Conservation (phyloP, 2,888 invertebrate genomes). For the Nineta flava region DNA sequence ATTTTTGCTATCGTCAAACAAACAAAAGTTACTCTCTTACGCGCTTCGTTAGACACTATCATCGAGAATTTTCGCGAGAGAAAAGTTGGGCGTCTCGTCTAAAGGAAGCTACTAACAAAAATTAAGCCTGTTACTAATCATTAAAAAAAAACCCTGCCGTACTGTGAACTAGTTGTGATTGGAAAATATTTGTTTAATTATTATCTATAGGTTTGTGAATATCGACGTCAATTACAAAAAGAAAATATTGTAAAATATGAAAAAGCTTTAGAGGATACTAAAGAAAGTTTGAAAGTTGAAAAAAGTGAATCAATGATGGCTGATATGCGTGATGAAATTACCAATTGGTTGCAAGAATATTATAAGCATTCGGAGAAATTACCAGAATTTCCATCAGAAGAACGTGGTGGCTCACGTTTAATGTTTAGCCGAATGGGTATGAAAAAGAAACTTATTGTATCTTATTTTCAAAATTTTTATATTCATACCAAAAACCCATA, state of each 20-base stretch:
- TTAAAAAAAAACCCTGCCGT: too few relatives aligned
- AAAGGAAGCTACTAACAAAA: too few relatives aligned
- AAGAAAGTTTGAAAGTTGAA: slow-evolving; percentile 48
- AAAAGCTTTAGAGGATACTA: slow-evolving; percentile 41
- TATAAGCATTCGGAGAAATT: slow-evolving; percentile 69
- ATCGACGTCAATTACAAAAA: slow-evolving; percentile 48
- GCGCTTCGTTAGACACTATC: too few relatives aligned
- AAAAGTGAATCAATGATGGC: slow-evolving; percentile 68
- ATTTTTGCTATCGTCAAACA: too few relatives aligned
- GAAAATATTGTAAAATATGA: slow-evolving; percentile 53
- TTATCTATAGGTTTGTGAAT: slow-evolving; percentile 31
- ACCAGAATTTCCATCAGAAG: slow-evolving; percentile 84
- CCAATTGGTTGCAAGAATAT: slow-evolving; percentile 74
- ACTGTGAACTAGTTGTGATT: too few relatives aligned
- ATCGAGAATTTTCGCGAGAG: too few relatives aligned
- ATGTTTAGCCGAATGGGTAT: slow-evolving; percentile 59
- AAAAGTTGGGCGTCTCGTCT: too few relatives aligned
- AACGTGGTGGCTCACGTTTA: slow-evolving; percentile 74
- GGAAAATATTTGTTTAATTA: background rate
- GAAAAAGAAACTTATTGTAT: slow-evolving; percentile 19
- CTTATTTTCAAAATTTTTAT: background rate
- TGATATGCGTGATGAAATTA: slow-evolving; percentile 71
- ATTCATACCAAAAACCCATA: too few relatives aligned
- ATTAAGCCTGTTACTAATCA: too few relatives aligned
- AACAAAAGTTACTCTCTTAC: too few relatives aligned